Base-by-base conservation (phyloP, 1,140 invertebrate genomes). In the Trichonephila inaurata region DNA sequence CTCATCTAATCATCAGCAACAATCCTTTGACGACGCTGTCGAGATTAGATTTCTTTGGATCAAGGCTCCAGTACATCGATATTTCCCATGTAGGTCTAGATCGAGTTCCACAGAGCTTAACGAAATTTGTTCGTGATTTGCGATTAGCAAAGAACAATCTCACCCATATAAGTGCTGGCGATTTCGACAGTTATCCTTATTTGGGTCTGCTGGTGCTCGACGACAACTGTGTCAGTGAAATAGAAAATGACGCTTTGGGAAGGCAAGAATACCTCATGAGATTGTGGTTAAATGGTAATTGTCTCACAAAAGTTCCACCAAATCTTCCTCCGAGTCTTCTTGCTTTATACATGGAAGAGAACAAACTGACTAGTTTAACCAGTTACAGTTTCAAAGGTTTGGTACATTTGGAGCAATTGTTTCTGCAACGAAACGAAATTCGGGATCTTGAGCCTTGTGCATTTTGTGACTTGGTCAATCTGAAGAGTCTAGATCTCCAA, bases 161-260 rank as follows among this genome's bases (percentile, higher is more conserved):
- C 77, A 97, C 96, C 86, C 96, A 96, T 0, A 97, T 99, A 24
- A 96, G 97, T 69, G 97, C 98, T 94, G 98, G 98, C n/a, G 98
- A 98, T 95, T 96, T 99, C 91, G 98, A 98, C 95, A 98, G 98
- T 94, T 99, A 98, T 95, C 98, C 98, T 0, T 96, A 98, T 24
- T 95, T 99, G 16, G 97, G 97, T 94, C 96, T 98, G 51, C 95
- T 99, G 44, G 97, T 98, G 95, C 96, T 99, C 61, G 97, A 97
- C 40, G 96, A 97, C 88, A 99, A 99, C 95, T 96, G 96, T 92
- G 96, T 99, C 51, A 96, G 96, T 69, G 96, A 97, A 5, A 97
- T 99, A 10, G 98, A 98, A 95, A 98, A 99, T 61, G 98, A 98
- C 95, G 98, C 98, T 0, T 96, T 99, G 44, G 98, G 98, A 0